These are phyloP conservation scores for Chamaetylas fuelleborni DNA, from an alignment of 2,113 vertebrate species.

Conservation along the genomic window DNA sequence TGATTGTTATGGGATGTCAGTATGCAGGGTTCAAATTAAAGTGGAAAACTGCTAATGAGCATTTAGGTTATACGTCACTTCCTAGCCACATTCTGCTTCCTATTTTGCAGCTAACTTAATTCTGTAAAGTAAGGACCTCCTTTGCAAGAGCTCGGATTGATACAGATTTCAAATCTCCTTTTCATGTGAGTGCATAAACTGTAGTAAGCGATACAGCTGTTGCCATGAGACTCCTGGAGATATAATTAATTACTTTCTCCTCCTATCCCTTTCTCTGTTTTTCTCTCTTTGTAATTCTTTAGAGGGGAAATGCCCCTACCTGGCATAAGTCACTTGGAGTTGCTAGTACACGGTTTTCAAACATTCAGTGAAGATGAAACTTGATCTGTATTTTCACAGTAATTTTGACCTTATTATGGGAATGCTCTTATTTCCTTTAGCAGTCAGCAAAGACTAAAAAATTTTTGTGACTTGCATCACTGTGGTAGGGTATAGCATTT, in stretches of 20 bases:
- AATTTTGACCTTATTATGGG: constrained; percentile 68
- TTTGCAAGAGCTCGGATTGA: constrained; percentile 41
- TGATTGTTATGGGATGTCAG: constrained; percentile 28
- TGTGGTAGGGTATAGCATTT: constrained; percentile 67
- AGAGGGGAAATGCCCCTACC: background rate
- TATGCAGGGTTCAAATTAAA: constrained; percentile 55
- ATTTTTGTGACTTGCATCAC: constrained; percentile 69
- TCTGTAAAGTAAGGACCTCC: constrained; percentile 42
- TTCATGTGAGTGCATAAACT: constrained; percentile 7
- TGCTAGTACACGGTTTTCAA: constrained; percentile 73
- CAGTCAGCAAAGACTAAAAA: constrained; percentile 70
- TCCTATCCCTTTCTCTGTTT: constrained; percentile 39
- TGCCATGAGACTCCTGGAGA: constrained; percentile 55
- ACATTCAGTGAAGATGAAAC: constrained; percentile 66
- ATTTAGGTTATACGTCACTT: constrained; percentile 37
- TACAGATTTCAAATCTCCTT: constrained; percentile 38
- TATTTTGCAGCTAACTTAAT: constrained; percentile 32
- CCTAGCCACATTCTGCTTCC: constrained; percentile 6
- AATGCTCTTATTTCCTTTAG: constrained; percentile 72
- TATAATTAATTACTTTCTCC: background rate
- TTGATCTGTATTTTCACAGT: constrained; percentile 68
- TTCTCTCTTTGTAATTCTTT: constrained; percentile 22
- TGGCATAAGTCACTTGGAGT: constrained; percentile 71
- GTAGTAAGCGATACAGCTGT: background rate
- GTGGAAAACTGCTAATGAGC: constrained; percentile 42